Percentiles rank a stretch among this genome's conserved stretches.
These are phyloP conservation scores for Salvelinus alpinus DNA, from an alignment of 2,113 vertebrate genomes.

Conservation along the genomic window DNA sequence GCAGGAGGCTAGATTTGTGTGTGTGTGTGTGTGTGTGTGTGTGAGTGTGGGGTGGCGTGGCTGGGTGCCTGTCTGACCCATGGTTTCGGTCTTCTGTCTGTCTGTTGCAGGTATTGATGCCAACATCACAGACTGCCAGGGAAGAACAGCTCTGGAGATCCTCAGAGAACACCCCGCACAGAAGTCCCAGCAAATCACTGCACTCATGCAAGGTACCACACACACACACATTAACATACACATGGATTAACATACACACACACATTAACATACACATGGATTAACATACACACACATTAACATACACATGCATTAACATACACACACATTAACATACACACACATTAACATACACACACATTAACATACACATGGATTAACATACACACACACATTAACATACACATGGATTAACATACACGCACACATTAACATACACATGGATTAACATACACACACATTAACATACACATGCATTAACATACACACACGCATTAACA, in stretches of 20 bases:
- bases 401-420: not conserved
- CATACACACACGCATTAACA: not conserved
- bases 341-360: too few relatives aligned
- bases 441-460: not conserved
- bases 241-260: not conserved
- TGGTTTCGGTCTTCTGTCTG: not conserved
- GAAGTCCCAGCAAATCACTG: slow-evolving; percentile 93
- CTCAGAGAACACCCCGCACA: slow-evolving; percentile 91
- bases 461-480: too few relatives aligned
- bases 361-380: not conserved
- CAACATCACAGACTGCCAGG: slow-evolving; percentile 85
- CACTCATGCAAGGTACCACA: slow-evolving; percentile 88
- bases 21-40: slow-evolving; percentile 6
- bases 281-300: not conserved
- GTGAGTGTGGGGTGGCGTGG: not conserved
- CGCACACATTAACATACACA: not conserved
- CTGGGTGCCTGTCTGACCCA: slow-evolving; percentile 5
- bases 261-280: not conserved
- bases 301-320: too few relatives aligned
- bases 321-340: too few relatives aligned
- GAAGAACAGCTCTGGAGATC: slow-evolving; percentile 90
- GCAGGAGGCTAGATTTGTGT: slow-evolving; percentile 2
- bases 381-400: not conserved
- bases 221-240: not conserved
- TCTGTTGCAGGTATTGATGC: slow-evolving; percentile 87